These are phyloP conservation scores for Ceratotherium simum DNA, from an alignment of 2,113 vertebrate species.

Conservation along the genomic window DNA sequence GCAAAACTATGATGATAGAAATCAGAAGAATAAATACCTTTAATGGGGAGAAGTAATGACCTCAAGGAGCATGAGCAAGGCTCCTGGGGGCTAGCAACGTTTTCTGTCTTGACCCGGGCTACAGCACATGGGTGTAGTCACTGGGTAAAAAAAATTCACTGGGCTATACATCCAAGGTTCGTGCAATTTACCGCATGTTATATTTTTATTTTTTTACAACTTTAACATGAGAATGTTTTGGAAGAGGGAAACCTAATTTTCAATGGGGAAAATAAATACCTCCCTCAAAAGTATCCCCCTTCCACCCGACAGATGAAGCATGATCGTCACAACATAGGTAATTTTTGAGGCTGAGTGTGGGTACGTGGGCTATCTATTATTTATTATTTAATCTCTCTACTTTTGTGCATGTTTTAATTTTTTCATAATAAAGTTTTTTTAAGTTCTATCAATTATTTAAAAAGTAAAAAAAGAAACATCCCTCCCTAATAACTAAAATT, in stretches of 20 bases:
- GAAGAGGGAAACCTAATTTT: background rate
- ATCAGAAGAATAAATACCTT: background rate
- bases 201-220: background rate
- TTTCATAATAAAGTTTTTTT: background rate
- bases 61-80: background rate
- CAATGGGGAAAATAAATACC: background rate
- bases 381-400: background rate
- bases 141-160: background rate
- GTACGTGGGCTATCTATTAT: background rate
- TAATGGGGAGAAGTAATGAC: fast-evolving
- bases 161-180: background rate
- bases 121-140: background rate
- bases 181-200: background rate
- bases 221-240: background rate
- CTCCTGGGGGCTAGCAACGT: background rate
- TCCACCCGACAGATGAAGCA: no score
- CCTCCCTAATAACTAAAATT: background rate
- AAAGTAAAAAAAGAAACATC: background rate
- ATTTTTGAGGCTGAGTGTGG: background rate
- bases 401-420: background rate
- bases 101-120: background rate
- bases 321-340: fast-evolving
- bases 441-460: background rate
- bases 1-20: background rate
- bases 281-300: background rate